These are phyloP conservation scores for Parnassius mnemosyne DNA, from an alignment of 2,888 invertebrate species.

Conservation along the genomic window DNA sequence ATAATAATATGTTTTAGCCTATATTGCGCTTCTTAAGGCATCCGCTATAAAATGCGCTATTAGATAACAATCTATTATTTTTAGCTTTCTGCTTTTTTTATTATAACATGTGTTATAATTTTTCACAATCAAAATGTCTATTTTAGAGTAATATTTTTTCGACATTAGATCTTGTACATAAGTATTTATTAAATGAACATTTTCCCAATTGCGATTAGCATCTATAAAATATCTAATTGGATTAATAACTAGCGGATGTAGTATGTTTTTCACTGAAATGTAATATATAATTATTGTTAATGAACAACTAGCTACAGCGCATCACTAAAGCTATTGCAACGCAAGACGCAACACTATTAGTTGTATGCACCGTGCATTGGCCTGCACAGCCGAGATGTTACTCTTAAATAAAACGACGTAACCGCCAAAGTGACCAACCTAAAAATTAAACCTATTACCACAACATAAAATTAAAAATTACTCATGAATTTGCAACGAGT, in stretches of 20 bases:
- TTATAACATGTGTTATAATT: not conserved
- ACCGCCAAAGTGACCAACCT: slow-evolving; percentile 26
- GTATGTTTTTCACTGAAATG: too few species aligned
- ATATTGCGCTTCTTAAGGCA: slow-evolving; percentile 74
- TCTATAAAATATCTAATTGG: too few species aligned
- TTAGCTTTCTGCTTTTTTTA: slow-evolving; percentile 12
- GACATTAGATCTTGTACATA: too few species aligned
- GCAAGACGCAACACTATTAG: slow-evolving; percentile 70
- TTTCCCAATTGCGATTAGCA: too few species aligned
- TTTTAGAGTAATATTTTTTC: too few species aligned
- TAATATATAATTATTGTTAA: slow-evolving; percentile 28
- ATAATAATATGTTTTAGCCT: slow-evolving; percentile 81
- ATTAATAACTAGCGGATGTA: too few species aligned
- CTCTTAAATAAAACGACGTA: slow-evolving; percentile 43
- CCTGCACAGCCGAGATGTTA: slow-evolving; percentile 67
- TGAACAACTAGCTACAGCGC: slow-evolving; percentile 23
- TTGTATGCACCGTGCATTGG: slow-evolving; percentile 81
- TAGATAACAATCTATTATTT: slow-evolving; percentile 26
- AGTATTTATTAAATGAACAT: too few species aligned
- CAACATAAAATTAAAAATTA: slow-evolving; percentile 22
- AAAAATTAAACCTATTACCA: slow-evolving; percentile 32
- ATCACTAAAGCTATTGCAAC: slow-evolving; percentile 42
- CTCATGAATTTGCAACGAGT: not conserved
- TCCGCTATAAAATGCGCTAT: slow-evolving; percentile 44
- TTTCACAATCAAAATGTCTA: too few species aligned